phyloP scores from a whole-genome alignment of 2,797 vertebrate genomes.

The Sylvilagus floridanus region DNA sequence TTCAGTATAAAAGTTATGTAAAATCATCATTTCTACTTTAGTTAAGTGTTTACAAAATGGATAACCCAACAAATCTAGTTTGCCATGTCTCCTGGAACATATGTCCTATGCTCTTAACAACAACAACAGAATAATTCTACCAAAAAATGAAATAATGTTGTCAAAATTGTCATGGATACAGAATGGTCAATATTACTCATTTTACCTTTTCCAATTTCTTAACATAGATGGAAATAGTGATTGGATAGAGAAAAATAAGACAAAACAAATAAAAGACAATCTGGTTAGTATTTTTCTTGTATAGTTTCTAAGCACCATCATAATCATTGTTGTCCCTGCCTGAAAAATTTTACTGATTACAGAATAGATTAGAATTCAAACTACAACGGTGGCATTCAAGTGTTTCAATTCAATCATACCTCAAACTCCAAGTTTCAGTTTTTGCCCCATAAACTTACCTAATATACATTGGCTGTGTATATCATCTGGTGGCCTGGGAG shows the following conservation, averaged over 20 bases:
- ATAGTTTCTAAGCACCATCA: not conserved
- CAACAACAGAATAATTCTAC: not conserved
- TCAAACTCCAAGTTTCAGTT: not conserved
- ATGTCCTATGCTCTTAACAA: not conserved
- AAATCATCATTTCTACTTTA: constrained; percentile 45
- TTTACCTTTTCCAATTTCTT: not conserved
- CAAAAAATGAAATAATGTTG: constrained; percentile 21
- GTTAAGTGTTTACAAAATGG: not conserved
- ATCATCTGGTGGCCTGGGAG: not conserved
- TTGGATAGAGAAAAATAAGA: constrained; percentile 26
- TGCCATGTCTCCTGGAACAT: constrained; percentile 11
- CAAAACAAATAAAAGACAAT: not conserved
- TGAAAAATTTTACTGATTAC: not conserved
- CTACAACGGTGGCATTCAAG: not conserved
- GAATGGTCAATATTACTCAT: not conserved
- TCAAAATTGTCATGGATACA: not conserved
- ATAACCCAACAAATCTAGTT: not conserved
- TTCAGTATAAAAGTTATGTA: not conserved
- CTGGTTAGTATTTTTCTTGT: not conserved
- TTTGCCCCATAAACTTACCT: not conserved
- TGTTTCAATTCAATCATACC: not conserved
- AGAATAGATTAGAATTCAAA: constrained; percentile 9
- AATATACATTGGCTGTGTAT: not conserved
- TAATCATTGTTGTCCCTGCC: not conserved
- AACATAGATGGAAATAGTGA: not conserved